Base-by-base conservation (phyloP, 2,797 vertebrate species). In the Thamnophis elegans region DNA sequence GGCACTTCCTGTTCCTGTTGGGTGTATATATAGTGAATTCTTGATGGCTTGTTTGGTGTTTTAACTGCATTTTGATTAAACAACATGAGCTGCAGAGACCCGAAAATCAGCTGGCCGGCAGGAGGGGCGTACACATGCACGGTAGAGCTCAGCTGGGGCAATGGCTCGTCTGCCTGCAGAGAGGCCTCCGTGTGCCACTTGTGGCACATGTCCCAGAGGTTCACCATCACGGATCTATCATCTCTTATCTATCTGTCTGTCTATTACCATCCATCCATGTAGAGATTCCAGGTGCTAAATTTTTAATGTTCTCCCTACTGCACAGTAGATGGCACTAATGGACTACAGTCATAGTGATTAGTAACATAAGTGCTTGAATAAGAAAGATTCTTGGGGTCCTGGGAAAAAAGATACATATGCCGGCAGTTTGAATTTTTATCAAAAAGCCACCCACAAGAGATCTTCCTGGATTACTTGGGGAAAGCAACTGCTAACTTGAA, bases 321-420 rank as follows among this genome's bases (percentile, higher is more conserved):
- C 86, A 86, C 97, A 36, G 93, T 89, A 98, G 97, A 95, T 96
- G 97, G 97, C 96, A 88, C 94, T 92, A 94, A 92, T 0, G 95
- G 96, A 97, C 95, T 78, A 90, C 68, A 82, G 3, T 87, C 93
- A 90, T 10, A n/a, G 53, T 60, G 7, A 78, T 92, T 68, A 22
- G 88, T 94, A 89, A 18, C 87, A 60, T 53, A 32, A 0, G 0
- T 88, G 91, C 91, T 65, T 87, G 58, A 54, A 89, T 85, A 95
- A 93, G 22, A 91, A 85, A 85, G 22, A 1, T 73, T 47, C 32
- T 62, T 62, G 55, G 13, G 20, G 58, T 25, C 22, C 14, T 54
- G 53, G 42, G 62, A 58, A 58, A 28, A 51, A 59, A 47, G 47
- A 78, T 59, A 65, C 25, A 36, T 62, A 42, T 93, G 60, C 91